These are phyloP conservation scores for Lasioglossum pauxillum DNA, from an alignment of 2,888 invertebrate species.

Conservation along the genomic window DNA sequence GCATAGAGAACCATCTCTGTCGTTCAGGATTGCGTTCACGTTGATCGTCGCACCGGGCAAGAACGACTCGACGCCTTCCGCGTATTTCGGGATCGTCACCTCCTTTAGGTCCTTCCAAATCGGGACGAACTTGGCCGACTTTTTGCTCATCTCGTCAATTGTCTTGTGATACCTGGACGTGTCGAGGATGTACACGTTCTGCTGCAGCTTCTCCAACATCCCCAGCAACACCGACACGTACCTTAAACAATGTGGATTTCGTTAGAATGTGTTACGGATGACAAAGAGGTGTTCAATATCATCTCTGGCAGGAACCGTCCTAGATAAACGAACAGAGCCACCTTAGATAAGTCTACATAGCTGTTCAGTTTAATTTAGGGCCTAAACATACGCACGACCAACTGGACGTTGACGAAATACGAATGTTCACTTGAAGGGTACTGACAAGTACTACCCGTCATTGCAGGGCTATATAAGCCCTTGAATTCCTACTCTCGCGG, in stretches of 20 bases:
- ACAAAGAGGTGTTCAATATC: no score
- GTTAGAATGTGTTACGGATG: not conserved
- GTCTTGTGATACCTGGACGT: conserved; percentile 67
- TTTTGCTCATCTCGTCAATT: conserved; percentile 68
- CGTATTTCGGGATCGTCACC: conserved; percentile 68
- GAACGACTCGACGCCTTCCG: conserved; percentile 61
- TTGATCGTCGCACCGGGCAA: conserved; percentile 78
- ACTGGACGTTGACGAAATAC: no score
- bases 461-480: no score
- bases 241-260: conserved; percentile 15
- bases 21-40: conserved; percentile 76
- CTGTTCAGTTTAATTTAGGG: no score
- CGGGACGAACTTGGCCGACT: conserved; percentile 75
- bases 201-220: conserved; percentile 69
- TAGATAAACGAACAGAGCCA: no score
- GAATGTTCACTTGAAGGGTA: no score
- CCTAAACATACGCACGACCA: no score
- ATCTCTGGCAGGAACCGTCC: no score
- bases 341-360: no score
- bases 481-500: no score
- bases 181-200: conserved; percentile 75
- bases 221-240: conserved; percentile 73
- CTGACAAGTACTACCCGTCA: no score
- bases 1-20: conserved; percentile 65
- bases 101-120: conserved; percentile 78